Conservation (phyloP, 1,140 invertebrate genomes). For the Berghia stephanieae region DNA sequence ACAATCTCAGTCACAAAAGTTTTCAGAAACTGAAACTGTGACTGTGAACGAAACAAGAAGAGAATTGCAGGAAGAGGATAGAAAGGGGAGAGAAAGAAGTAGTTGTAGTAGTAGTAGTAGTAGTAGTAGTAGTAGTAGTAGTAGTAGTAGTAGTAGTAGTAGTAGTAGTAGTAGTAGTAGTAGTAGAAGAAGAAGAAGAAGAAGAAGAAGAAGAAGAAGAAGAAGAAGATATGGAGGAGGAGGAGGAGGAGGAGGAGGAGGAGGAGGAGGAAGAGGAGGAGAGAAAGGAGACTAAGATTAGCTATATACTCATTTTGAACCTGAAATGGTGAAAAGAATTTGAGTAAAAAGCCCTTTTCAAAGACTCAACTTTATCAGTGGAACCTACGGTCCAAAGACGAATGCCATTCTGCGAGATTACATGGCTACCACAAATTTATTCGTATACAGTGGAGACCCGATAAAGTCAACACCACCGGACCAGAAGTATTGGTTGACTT, state of each 20-base stretch:
- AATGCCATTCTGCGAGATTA: too few relatives aligned
- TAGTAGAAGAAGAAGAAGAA: neutral
- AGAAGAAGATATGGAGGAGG: neutral
- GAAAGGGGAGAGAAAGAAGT: neutral
- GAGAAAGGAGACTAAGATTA: neutral
- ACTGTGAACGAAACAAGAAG: neutral
- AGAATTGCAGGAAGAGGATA: neutral
- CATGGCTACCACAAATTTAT: too few relatives aligned
- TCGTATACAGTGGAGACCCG: too few relatives aligned
- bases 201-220: neutral
- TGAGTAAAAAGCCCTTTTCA: too few relatives aligned
- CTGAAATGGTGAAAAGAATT: too few relatives aligned
- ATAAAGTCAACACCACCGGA: too few relatives aligned
- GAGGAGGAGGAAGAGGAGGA: neutral
- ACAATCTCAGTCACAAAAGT: neutral
- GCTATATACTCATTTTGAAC: neutral
- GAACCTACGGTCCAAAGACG: neutral
- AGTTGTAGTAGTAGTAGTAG: neutral
- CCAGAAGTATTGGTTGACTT: too few relatives aligned
- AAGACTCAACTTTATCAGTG: too few relatives aligned
- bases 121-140: neutral
- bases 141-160: neutral
- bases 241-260: neutral
- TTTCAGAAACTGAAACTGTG: neutral
- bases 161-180: neutral